Conservation (phyloP, 37 sponge, comb jelly and placozoan genomes). For the Geodia barretti region DNA sequence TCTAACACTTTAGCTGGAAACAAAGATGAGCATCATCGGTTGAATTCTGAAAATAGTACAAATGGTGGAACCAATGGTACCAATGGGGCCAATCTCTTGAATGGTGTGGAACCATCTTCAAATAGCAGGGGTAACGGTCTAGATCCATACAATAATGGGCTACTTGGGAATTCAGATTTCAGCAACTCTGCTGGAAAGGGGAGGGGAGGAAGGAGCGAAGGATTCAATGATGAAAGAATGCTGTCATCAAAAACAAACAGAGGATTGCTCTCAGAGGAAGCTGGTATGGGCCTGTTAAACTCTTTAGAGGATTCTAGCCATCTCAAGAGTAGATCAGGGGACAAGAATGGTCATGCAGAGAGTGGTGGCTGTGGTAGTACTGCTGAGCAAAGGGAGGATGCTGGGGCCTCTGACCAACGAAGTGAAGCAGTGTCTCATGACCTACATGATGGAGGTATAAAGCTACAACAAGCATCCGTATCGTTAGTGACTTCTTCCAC, state of each 20-base stretch:
- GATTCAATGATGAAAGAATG: background rate
- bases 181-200: background rate
- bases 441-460: background rate
- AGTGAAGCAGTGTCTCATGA: no score
- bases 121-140: no score
- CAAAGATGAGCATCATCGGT: background rate
- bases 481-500: background rate
- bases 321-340: background rate
- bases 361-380: background rate
- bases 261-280: background rate
- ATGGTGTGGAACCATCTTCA: no score
- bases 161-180: background rate
- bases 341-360: background rate
- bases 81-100: background rate
- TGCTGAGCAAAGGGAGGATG: background rate
- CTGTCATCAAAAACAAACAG: background rate
- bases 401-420: no score
- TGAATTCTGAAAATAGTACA: background rate
- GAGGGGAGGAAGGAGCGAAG: constrained; percentile 3
- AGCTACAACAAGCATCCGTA: background rate
- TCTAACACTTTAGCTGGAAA: background rate
- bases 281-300: background rate
- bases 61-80: background rate
- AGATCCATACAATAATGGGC: background rate
- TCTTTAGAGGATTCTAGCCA: no score